Conservation (phyloP, 2,113 vertebrate genomes). For the Trogon surrucura region DNA sequence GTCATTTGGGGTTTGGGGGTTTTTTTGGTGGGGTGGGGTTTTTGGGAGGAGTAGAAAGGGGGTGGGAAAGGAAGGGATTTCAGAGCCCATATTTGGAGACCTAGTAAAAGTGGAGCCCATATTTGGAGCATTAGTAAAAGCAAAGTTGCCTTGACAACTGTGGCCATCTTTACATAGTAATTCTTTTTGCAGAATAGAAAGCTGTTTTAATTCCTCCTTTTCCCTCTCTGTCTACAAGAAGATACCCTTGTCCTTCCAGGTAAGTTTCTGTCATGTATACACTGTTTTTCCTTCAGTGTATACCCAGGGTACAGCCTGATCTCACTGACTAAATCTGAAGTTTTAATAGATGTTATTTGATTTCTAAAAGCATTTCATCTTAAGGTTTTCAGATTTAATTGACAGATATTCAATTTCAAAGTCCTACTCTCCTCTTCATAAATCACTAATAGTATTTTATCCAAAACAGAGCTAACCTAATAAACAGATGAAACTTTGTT, state of each 20-base stretch:
- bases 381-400: constrained; percentile 53
- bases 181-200: background rate
- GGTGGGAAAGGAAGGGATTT: background rate
- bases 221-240: background rate
- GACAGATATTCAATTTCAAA: constrained; percentile 62
- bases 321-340: constrained; percentile 37
- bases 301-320: constrained; percentile 8
- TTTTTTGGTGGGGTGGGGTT: background rate
- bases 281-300: background rate
- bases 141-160: constrained; percentile 66
- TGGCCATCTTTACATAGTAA: constrained; percentile 37
- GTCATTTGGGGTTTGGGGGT: background rate
- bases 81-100: background rate
- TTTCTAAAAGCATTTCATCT: constrained; percentile 52
- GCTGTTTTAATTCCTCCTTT: background rate
- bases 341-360: constrained; percentile 56
- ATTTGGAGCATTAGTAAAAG: constrained; percentile 14
- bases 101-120: constrained; percentile 25
- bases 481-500: constrained; percentile 51
- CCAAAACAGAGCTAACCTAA: constrained; percentile 45
- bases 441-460: constrained; percentile 50
- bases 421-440: constrained; percentile 27
- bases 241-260: background rate
- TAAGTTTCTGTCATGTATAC: background rate
- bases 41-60: background rate